Evolutionary conservation across 1,140 invertebrate species (phyloP).

Genomic region (Cheumatopsyche charites): DNA sequence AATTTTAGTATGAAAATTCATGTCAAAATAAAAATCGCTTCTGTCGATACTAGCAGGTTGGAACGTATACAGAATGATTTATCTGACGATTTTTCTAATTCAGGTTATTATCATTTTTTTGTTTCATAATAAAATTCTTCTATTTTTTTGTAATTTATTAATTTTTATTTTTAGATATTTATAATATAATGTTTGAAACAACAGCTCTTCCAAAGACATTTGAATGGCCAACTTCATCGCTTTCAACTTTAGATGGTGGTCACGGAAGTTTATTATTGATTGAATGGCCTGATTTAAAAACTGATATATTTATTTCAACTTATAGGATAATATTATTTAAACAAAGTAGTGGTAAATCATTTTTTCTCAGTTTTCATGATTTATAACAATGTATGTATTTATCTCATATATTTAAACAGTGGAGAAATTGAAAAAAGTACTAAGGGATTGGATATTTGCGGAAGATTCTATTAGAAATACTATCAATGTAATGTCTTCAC

Average conservation of each 20-base stretch:
- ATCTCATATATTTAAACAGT: constrained; percentile 47
- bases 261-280: constrained; percentile 53
- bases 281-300: constrained; percentile 52
- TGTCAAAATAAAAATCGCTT: constrained; percentile 50
- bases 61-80: constrained; percentile 9
- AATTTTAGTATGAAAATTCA: constrained; percentile 52
- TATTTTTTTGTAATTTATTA: too few species aligned
- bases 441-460: constrained; percentile 54
- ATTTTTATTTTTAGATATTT: constrained; percentile 37
- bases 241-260: constrained; percentile 45
- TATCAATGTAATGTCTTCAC: constrained; percentile 42
- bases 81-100: not conserved
- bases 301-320: constrained; percentile 52
- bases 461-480: constrained; percentile 52
- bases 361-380: not conserved
- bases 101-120: constrained; percentile 11
- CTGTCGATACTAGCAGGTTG: constrained; percentile 50
- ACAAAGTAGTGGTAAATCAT: constrained; percentile 30
- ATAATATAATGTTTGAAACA: constrained; percentile 33
- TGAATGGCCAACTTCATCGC: constrained; percentile 49
- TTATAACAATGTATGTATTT: constrained; percentile 11
- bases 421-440: constrained; percentile 48
- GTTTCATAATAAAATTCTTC: too few species aligned
- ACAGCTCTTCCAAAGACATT: constrained; percentile 32
- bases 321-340: constrained; percentile 54